Conservation (phyloP, 2,113 vertebrate genomes). For the Chlorodrepanis virens region DNA sequence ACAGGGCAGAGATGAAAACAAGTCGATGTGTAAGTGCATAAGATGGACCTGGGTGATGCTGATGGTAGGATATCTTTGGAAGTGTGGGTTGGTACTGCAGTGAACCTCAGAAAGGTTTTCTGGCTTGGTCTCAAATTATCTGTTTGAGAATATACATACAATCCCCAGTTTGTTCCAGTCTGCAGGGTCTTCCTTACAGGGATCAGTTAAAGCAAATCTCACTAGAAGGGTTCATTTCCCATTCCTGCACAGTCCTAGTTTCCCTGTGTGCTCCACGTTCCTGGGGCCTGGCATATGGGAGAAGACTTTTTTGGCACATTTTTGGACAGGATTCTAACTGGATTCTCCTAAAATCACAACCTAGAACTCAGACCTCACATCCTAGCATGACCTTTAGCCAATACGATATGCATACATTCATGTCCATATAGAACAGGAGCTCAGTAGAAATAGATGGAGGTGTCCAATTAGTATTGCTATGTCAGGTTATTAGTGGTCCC, state of each 20-base stretch:
- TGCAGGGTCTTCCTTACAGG: neutral
- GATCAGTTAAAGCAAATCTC: neutral
- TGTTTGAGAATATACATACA: neutral
- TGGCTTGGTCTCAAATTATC: neutral
- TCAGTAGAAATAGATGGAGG: neutral
- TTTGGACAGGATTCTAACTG: neutral
- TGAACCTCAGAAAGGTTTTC: neutral
- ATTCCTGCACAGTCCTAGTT: neutral
- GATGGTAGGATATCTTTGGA: neutral
- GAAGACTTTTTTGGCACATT: accelerated
- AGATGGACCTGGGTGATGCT: neutral
- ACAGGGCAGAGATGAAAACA: neutral
- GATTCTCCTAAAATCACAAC: neutral
- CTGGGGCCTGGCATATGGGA: neutral
- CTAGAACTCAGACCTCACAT: neutral
- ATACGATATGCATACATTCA: neutral
- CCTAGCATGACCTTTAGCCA: neutral
- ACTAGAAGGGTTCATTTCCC: neutral
- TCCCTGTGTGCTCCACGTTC: accelerated
- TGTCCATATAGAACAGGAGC: neutral
- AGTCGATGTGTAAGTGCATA: neutral
- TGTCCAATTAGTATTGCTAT: neutral
- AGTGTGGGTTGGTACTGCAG: neutral
- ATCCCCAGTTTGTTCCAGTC: neutral
- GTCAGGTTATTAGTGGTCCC: neutral